Evolutionary conservation across 2,113 vertebrate species (phyloP).

Genomic region (Seriola quinqueradiata): DNA sequence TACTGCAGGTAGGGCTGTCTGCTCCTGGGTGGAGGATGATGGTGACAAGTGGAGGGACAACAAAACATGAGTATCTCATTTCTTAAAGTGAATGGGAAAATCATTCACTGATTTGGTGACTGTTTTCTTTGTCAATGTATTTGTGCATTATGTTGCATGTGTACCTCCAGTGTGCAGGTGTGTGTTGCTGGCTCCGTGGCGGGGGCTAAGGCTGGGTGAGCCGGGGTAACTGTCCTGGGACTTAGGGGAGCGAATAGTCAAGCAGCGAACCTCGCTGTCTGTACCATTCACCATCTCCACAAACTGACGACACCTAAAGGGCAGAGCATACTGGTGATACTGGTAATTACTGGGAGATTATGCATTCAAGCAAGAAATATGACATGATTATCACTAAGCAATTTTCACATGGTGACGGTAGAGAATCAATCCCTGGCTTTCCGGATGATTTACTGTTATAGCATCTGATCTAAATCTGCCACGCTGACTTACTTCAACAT

Average conservation of each 20-base stretch:
- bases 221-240: slow-evolving; percentile 97
- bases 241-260: slow-evolving; percentile 92
- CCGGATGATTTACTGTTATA: too few relatives aligned
- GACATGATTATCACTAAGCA: not conserved
- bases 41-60: not conserved
- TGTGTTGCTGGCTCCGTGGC: slow-evolving; percentile 90
- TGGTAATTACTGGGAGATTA: not conserved
- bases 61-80: not conserved
- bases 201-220: slow-evolving; percentile 94
- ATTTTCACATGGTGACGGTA: not conserved
- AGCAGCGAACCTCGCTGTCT: slow-evolving; percentile 96
- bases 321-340: not conserved
- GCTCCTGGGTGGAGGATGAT: slow-evolving; percentile 81
- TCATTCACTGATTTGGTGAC: not conserved
- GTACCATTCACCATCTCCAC: slow-evolving; percentile 99
- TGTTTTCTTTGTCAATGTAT: not conserved
- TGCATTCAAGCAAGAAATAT: not conserved
- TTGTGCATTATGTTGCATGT: not conserved
- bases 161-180: slow-evolving; percentile 91
- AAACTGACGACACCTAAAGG: slow-evolving; percentile 94
- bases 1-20: slow-evolving; percentile 98
- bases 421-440: not conserved
- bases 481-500: slow-evolving; percentile 94
- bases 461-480: not conserved
- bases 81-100: not conserved